Conservation (phyloP, 1,140 invertebrate genomes). For the Latrodectus geometricus region DNA sequence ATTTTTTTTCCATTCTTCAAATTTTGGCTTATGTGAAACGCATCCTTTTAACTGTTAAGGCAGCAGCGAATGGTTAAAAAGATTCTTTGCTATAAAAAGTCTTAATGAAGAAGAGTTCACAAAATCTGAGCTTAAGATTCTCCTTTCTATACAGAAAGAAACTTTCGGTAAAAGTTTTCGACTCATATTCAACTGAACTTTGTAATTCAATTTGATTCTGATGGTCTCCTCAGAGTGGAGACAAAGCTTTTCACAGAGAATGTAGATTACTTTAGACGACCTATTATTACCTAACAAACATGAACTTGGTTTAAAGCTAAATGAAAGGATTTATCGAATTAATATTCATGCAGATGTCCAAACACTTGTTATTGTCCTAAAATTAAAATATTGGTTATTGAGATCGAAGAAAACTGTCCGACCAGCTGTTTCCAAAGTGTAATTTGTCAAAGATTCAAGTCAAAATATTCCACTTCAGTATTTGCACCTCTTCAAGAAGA, state of each 20-base stretch:
- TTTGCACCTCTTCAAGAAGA: background rate
- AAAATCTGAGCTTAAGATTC: background rate
- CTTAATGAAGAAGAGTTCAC: background rate
- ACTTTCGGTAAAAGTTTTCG: background rate
- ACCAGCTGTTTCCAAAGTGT: background rate
- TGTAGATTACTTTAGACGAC: background rate
- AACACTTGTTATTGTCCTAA: background rate
- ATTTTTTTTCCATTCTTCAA: background rate
- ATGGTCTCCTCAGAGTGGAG: background rate
- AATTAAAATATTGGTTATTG: background rate
- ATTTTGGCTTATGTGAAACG: background rate
- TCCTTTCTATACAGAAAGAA: background rate
- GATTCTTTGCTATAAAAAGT: background rate
- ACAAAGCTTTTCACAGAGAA: background rate
- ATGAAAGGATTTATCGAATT: too few relatives aligned
- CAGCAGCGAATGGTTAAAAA: background rate
- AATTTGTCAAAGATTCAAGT: background rate
- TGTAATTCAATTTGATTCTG: background rate
- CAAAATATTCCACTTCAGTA: background rate
- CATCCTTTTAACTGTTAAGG: too few relatives aligned
- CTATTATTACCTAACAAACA: background rate
- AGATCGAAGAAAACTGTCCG: background rate
- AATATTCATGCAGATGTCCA: background rate
- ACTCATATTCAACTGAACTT: constrained; percentile 1
- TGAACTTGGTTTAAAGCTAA: too few relatives aligned